A percentile compares a stretch with the other conserved stretches of the same genome.
Evolutionary conservation across 2,888 invertebrate species (phyloP).

Genomic region (Limnephilus lunatus): DNA sequence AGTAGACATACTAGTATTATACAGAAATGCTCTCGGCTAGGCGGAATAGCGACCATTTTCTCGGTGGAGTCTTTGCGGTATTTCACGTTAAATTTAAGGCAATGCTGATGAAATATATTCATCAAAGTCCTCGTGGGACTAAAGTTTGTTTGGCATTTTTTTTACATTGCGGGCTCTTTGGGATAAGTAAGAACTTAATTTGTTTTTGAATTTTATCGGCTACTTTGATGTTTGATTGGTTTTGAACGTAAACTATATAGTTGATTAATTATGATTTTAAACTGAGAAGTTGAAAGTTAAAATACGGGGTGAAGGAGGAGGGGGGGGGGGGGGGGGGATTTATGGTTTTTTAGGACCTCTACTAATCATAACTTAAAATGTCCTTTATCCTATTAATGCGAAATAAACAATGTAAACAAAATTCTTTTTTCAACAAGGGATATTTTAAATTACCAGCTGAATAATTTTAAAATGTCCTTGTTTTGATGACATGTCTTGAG

Average conservation of each 20-base stretch:
- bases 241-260: neutral
- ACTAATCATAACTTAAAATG: too few species aligned
- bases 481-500: too few species aligned
- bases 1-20: neutral
- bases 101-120: neutral
- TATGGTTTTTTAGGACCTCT: too few species aligned
- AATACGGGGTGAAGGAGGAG: too few species aligned
- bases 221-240: neutral
- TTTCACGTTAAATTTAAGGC: neutral
- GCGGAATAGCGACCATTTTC: neutral
- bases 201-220: neutral
- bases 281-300: neutral
- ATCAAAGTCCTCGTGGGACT: neutral
- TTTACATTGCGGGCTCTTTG: neutral
- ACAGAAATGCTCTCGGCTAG: neutral
- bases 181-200: neutral
- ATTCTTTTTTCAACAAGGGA: too few species aligned
- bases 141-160: neutral
- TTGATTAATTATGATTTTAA: neutral
- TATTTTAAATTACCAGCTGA: too few species aligned
- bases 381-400: too few species aligned
- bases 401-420: too few species aligned
- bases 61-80: neutral
- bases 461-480: too few species aligned
- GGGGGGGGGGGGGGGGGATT: too few species aligned